phyloP scores from a whole-genome alignment of 2,113 vertebrate species.

The Poeciliopsis turrubarensis region DNA sequence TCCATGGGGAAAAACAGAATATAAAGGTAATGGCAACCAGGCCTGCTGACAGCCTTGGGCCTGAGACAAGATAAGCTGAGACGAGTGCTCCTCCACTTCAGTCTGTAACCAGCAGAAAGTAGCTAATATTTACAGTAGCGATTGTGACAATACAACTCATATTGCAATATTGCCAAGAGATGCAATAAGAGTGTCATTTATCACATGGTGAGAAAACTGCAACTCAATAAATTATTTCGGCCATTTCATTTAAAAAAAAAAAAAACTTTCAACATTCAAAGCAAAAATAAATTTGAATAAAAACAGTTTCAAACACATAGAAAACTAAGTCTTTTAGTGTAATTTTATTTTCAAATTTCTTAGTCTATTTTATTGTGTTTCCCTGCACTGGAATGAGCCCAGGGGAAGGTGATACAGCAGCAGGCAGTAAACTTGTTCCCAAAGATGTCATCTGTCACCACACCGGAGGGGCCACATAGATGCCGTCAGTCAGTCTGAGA shows the following conservation, averaged over 20 bases:
- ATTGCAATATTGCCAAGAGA: no score
- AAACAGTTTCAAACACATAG: not conserved
- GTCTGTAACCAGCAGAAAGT: no score
- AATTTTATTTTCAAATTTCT: not conserved
- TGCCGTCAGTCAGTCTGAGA: constrained; percentile 49
- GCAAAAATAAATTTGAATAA: not conserved
- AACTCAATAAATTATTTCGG: not conserved
- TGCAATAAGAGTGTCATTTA: not conserved
- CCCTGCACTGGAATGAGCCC: constrained; percentile 36
- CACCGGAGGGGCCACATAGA: constrained; percentile 38
- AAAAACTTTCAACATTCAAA: not conserved
- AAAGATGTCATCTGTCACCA: constrained; percentile 61
- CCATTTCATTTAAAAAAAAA: not conserved
- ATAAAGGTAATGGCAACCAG: no score
- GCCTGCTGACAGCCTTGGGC: no score
- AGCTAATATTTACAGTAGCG: no score
- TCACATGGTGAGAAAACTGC: not conserved
- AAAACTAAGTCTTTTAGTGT: not conserved
- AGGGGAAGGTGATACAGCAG: constrained; percentile 50
- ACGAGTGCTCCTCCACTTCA: no score
- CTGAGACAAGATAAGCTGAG: no score
- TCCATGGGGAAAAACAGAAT: no score
- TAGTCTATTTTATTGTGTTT: constrained; percentile 22
- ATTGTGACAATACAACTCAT: no score
- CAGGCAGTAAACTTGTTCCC: constrained; percentile 56